These are phyloP conservation scores for Deroplatys truncata DNA, from an alignment of 2,888 invertebrate species.

Conservation along the genomic window DNA sequence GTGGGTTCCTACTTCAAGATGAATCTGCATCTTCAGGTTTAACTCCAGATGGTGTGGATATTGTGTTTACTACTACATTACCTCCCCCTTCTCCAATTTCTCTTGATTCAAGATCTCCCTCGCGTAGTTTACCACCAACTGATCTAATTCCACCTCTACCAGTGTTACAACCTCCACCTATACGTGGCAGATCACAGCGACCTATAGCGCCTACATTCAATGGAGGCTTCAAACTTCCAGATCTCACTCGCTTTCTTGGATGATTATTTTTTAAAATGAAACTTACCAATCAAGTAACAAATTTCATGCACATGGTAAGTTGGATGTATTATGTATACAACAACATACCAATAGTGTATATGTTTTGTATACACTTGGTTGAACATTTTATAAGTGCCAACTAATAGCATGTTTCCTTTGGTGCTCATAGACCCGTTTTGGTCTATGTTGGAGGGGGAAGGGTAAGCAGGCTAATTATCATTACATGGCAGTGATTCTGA, in stretches of 20 bases:
- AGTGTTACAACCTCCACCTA: not conserved
- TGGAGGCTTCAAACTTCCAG: constrained; percentile 57
- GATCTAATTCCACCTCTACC: constrained; percentile 28
- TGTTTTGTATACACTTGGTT: not conserved
- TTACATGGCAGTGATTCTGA: no score
- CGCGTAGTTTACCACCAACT: constrained; percentile 19
- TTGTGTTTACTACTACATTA: constrained; percentile 14
- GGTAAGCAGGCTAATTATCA: no score
- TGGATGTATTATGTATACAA: not conserved
- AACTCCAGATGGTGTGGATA: not conserved
- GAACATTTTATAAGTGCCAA: not conserved
- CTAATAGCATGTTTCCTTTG: not conserved
- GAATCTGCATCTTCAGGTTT: not conserved
- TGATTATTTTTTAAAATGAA: constrained; percentile 40
- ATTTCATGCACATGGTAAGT: not conserved
- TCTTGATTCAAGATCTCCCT: not conserved
- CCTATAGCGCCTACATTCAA: not conserved
- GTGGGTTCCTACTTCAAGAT: constrained; percentile 63
- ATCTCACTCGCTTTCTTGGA: constrained; percentile 67
- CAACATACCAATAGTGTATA: not conserved
- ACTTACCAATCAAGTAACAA: not conserved
- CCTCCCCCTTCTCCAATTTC: constrained; percentile 10
- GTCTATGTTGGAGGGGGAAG: no score
- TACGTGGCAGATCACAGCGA: not conserved
- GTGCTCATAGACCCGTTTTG: not conserved